Evolutionary conservation across 2,797 vertebrate genomes (phyloP).

Genomic region (Silurus lanzhouensis): DNA sequence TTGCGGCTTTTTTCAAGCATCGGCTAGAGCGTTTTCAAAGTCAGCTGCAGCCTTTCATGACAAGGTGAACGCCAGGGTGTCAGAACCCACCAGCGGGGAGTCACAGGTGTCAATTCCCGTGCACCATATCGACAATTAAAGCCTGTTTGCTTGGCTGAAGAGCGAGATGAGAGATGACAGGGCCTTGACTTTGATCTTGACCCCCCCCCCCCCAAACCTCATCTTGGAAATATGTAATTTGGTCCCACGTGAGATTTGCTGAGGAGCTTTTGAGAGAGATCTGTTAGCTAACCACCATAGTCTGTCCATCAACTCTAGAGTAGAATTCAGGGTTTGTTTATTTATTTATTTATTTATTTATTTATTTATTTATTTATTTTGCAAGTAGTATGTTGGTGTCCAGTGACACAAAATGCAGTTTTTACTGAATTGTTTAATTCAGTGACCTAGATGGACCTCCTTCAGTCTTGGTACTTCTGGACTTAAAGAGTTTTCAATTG

Average conservation of each 20-base stretch:
- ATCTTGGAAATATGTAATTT: conserved; percentile 68
- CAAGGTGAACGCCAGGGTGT: conserved; percentile 52
- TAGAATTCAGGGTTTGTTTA: conserved; percentile 39
- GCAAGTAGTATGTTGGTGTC: conserved; percentile 19
- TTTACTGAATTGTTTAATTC: conserved; percentile 29
- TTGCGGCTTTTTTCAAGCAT: conserved; percentile 75
- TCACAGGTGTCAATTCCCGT: conserved; percentile 74
- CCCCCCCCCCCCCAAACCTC: conserved; percentile 57
- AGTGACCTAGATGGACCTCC: conserved; percentile 26
- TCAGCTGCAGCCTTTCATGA: conserved; percentile 51
- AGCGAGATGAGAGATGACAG: conserved; percentile 72
- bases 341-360: conserved; percentile 4
- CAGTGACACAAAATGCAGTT: neutral
- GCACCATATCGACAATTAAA: conserved; percentile 74
- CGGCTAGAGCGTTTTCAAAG: conserved; percentile 62
- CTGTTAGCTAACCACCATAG: conserved; percentile 45
- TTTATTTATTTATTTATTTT: conserved; percentile 34
- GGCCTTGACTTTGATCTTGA: conserved; percentile 71
- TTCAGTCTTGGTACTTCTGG: conserved; percentile 41
- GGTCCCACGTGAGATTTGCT: conserved; percentile 55
- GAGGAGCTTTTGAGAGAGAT: conserved; percentile 48
- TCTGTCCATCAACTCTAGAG: conserved; percentile 28
- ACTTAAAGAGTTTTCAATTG: conserved; percentile 55
- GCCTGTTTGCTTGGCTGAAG: conserved; percentile 60
- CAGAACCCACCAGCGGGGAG: conserved; percentile 48